Base-by-base conservation (phyloP, 2,888 invertebrate genomes). In the Polia nebulosa region DNA sequence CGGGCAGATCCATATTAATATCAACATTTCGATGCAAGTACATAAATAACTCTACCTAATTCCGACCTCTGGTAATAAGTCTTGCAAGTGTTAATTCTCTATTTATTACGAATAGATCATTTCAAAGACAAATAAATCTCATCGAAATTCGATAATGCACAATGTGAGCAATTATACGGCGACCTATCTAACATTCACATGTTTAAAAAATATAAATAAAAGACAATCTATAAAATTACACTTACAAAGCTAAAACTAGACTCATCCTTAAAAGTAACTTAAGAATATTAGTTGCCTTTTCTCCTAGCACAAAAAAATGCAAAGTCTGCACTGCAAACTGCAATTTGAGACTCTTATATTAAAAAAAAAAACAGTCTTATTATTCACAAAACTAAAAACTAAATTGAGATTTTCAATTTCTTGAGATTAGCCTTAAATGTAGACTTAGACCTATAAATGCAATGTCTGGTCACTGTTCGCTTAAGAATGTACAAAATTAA, bases 371-470 rank as follows among this genome's bases (percentile, higher is more conserved):
- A 76, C 76, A 83, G 80, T 82, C 83, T 83, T 77, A 57, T 76
- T 76, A 78, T 70, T 82, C 69, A 77, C 58, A 72, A 55, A 60
- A 58, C 47, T 75, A 70, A 53, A 20, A 65, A 59, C 47, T 69
- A 75, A 25, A 62, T 63, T 80, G 80, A 78, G 82, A 82, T 80
- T 78, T 67, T 72, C 29, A 58, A 64, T 68, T 51, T 69, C 8
- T 60, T 74, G 72, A 72, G 72, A 77, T 72, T 68, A 71, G 39
- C 25, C 22, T 64, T 61, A 73, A 49, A 65, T 1, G n/a, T 76
- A 63, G 9, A 58, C 65, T 81, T 81, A 86, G 82, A 72, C n/a
- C 89, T 93, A 89, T 94, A 95, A 95, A 95, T 95, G 95, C 95
- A 91, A 88, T 84, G 66, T 85, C 95, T 95, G 95, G 95, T 93